A percentile compares a stretch with the other conserved stretches of the same genome.
phyloP scores from a whole-genome alignment of 2,888 invertebrate species.

The Polydrusus tereticollis region DNA sequence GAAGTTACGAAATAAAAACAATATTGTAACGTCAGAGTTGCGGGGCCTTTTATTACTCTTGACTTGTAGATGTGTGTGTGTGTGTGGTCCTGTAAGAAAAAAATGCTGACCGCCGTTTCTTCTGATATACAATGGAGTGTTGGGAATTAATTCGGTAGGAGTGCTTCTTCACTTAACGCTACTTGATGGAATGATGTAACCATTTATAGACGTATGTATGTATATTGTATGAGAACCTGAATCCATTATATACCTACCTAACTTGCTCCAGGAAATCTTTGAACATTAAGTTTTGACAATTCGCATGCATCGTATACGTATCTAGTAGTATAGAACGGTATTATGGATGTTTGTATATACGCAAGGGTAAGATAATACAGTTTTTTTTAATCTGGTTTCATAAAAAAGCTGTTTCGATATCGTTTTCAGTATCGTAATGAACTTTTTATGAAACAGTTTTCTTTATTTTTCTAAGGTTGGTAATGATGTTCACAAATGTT shows the following conservation, averaged over 20 bases:
- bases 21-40: conserved; percentile 24
- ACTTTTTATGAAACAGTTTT: too few species aligned
- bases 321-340: too few species aligned
- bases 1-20: conserved; percentile 31
- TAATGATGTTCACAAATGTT: too few species aligned
- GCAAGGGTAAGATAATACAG: too few species aligned
- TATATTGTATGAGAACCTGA: not conserved
- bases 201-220: conserved; percentile 28
- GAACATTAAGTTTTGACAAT: too few species aligned
- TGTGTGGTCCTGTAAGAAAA: conserved; percentile 31
- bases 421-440: too few species aligned
- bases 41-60: conserved; percentile 28
- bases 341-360: too few species aligned
- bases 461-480: too few species aligned
- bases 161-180: conserved; percentile 37
- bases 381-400: too few species aligned
- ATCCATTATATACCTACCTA: not conserved
- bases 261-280: too few species aligned
- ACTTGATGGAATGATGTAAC: conserved; percentile 43
- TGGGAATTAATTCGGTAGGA: conserved; percentile 61
- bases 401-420: too few species aligned
- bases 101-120: conserved; percentile 27
- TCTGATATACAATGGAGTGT: conserved; percentile 56
- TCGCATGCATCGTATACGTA: too few species aligned
- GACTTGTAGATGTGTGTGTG: conserved; percentile 27